phyloP scores from a whole-genome alignment of 2,797 vertebrate genomes.

The Threskiornis aethiopicus region DNA sequence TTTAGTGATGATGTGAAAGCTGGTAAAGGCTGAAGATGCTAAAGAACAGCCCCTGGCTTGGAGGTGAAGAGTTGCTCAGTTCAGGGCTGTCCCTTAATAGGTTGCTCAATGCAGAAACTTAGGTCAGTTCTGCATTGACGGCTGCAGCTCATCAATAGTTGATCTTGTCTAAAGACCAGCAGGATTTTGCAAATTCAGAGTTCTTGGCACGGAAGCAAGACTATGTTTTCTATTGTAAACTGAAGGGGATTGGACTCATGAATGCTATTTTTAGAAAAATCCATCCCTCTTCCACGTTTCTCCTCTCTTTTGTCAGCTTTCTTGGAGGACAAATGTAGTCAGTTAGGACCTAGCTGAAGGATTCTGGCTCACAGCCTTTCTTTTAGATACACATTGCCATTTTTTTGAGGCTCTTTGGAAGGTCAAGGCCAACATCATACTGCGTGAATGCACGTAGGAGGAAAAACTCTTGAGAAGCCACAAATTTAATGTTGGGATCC shows the following conservation, averaged over 20 bases:
- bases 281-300: neutral
- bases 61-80: neutral
- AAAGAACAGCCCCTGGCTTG: neutral
- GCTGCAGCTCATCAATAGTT: neutral
- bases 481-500: neutral
- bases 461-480: neutral
- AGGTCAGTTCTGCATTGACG: neutral
- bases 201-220: neutral
- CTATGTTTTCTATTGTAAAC: neutral
- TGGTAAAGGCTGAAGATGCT: neutral
- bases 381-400: neutral
- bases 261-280: slow-evolving; percentile 22
- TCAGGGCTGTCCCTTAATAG: neutral
- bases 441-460: neutral
- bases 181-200: slow-evolving; percentile 36
- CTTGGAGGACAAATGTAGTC: slow-evolving; percentile 11
- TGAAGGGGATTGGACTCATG: neutral
- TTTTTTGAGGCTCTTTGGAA: neutral
- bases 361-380: neutral
- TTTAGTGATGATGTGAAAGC: neutral
- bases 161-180: neutral
- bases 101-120: neutral
- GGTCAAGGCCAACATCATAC: neutral
- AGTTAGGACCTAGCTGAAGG: neutral
- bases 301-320: neutral